Percentiles rank a stretch among this genome's conserved stretches.
phyloP scores from a whole-genome alignment of 2,888 invertebrate genomes.

The Malthinus seriepunctatus region DNA sequence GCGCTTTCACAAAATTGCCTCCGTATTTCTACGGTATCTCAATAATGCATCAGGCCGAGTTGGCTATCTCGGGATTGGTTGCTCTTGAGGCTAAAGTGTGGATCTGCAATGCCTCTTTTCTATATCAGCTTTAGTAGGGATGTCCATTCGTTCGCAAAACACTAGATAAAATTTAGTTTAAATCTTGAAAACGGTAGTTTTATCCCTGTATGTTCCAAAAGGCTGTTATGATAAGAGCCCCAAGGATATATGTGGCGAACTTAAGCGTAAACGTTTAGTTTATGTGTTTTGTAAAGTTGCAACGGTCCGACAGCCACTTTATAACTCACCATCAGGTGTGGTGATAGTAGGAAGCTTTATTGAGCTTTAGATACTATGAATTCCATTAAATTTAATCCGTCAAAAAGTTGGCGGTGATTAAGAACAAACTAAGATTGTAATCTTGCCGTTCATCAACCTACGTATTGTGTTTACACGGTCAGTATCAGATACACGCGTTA shows the following conservation, averaged over 20 bases:
- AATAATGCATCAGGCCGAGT: conserved; percentile 45
- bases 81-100: conserved; percentile 32
- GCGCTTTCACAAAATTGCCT: conserved; percentile 55
- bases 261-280: conserved; percentile 31
- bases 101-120: conserved; percentile 38
- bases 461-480: conserved; percentile 35
- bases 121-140: conserved; percentile 38
- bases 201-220: conserved; percentile 30
- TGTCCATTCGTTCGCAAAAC: conserved; percentile 29
- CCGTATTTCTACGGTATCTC: conserved; percentile 56
- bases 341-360: conserved; percentile 31
- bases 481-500: conserved; percentile 31
- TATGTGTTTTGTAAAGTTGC: conserved; percentile 30
- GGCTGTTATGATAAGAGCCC: conserved; percentile 29
- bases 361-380: conserved; percentile 25
- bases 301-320: conserved; percentile 29
- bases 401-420: conserved; percentile 29
- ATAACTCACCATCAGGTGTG: conserved; percentile 28
- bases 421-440: conserved; percentile 31
- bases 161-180: conserved; percentile 27
- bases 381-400: conserved; percentile 33
- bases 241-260: conserved; percentile 31
- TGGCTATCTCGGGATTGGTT: conserved; percentile 34
- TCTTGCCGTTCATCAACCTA: conserved; percentile 31
- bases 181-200: conserved; percentile 24